A percentile compares a stretch with the other conserved stretches of the same genome.
phyloP scores from a whole-genome alignment of 1,140 invertebrate species.

The Megalopta genalis region DNA sequence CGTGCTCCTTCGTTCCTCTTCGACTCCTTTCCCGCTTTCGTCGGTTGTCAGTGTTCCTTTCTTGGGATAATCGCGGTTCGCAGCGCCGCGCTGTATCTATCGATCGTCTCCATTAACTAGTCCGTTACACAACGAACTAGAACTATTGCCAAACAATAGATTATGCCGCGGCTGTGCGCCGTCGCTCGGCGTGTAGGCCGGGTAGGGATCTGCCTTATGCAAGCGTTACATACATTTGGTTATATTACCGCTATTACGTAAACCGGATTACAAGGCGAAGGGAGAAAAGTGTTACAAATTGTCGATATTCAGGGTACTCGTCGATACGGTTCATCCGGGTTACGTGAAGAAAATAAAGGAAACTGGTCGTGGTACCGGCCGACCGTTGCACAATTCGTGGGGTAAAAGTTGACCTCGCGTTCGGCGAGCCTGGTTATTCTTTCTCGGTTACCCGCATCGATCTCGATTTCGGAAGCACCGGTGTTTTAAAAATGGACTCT shows the following conservation, averaged over 20 bases:
- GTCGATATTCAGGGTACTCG: constrained; percentile 57
- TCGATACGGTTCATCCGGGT: constrained; percentile 11
- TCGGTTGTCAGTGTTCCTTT: background rate
- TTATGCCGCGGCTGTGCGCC: constrained; percentile 64
- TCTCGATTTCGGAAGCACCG: no score
- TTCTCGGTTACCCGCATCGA: background rate
- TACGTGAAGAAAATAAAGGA: constrained; percentile 37
- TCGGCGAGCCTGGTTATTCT: background rate
- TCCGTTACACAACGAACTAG: constrained; percentile 70
- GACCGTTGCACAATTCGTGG: constrained; percentile 37
- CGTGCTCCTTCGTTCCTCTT: background rate
- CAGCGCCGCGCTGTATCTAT: constrained; percentile 52
- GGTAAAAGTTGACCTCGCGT: constrained; percentile 19
- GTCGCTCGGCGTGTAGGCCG: constrained; percentile 53
- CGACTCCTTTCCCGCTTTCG: constrained; percentile 1
- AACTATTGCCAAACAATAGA: constrained; percentile 77
- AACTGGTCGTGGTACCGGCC: constrained; percentile 2
- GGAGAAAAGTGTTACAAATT: constrained; percentile 70
- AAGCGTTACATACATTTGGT: constrained; percentile 79
- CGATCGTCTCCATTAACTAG: constrained; percentile 69
- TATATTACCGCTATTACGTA: constrained; percentile 77
- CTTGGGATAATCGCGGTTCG: constrained; percentile 35
- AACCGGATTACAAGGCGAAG: constrained; percentile 70
- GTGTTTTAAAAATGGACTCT: no score
- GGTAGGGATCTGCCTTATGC: constrained; percentile 71